Evolutionary conservation across 2,113 vertebrate species (phyloP).

Genomic region (Saguinus imperator): DNA sequence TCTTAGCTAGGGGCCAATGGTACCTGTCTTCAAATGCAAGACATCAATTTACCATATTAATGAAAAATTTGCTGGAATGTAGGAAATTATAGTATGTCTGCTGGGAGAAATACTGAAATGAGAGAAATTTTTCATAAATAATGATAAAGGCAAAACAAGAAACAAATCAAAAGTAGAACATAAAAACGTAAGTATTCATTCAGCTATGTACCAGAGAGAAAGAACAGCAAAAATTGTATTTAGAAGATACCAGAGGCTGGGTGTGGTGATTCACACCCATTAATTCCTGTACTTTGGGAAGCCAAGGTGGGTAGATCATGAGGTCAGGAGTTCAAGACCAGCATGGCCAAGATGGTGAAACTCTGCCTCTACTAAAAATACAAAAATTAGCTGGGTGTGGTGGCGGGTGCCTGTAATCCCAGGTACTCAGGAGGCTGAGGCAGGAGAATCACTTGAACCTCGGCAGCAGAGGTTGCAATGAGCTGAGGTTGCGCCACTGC

Average conservation of each 20-base stretch:
- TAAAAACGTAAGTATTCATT: not conserved
- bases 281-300: too few species aligned
- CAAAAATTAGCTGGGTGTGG: too few species aligned
- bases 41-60: conserved; percentile 27
- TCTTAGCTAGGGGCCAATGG: not conserved
- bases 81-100: conserved; percentile 20
- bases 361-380: too few species aligned
- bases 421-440: too few species aligned
- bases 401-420: too few species aligned
- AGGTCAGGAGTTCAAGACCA: too few species aligned
- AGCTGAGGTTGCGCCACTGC: too few species aligned
- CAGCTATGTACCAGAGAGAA: not conserved
- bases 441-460: too few species aligned
- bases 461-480: too few species aligned
- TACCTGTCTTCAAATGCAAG: conserved; percentile 42
- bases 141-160: conserved; percentile 35
- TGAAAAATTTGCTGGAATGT: conserved; percentile 27
- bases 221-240: not conserved
- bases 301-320: too few species aligned
- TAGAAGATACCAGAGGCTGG: not conserved
- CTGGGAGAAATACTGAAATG: conserved; percentile 47
- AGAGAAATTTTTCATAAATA: conserved; percentile 33
- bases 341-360: too few species aligned
- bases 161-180: conserved; percentile 22
- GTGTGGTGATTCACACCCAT: too few species aligned